Base-by-base conservation (phyloP, 2,888 invertebrate species). In the Athalia circularis region DNA sequence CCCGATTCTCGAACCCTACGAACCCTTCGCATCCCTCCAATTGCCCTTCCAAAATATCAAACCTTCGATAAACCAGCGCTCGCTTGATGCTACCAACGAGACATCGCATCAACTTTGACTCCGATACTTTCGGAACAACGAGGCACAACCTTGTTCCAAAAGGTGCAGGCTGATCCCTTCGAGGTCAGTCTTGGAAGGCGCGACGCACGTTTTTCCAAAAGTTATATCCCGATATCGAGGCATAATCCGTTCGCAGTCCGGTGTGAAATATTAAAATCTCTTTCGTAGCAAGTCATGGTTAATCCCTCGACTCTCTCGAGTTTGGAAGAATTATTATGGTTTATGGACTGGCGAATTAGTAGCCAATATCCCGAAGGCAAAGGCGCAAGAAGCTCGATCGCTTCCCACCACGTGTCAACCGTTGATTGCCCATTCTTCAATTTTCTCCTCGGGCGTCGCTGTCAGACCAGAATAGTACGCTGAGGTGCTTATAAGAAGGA, bases 391-490 rank as follows among this genome's bases (percentile, higher is more conserved):
- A 75, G 62, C 75, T 62, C 62, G 75, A 75, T 75, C 75, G 75
- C 62, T 75, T 75, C 75, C 75, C 75, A 75, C 75, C 75, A 50
- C 62, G 62, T 75, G 75, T 75, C 75, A 75, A 75, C 75, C 75
- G 75, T 29, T 75, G 75, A 75, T 75, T 75, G 75, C 75, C 75
- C 75, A 75, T 75, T 75, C 75, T 75, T 75, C 75, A 75, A 75
- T 75, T 75, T 75, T 54, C 75, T 75, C 75, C 75, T 62, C 62
- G 75, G 75, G 75, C 75, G 75, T 75, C 75, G 29, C 29, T 75
- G 75, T 75, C 75, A 75, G 75, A 52, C 62, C 29, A 45, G 29
- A 7, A 59, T 15, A 75, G 54, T 75, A 75, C 62, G 50, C 62
- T 62, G 75, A 50, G 47, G 52, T 72, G 72, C 59, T 72, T 72